A percentile compares a stretch with the other conserved stretches of the same genome.
These are phyloP conservation scores for Pterostichus madidus DNA, from an alignment of 2,888 invertebrate species.

Conservation along the genomic window DNA sequence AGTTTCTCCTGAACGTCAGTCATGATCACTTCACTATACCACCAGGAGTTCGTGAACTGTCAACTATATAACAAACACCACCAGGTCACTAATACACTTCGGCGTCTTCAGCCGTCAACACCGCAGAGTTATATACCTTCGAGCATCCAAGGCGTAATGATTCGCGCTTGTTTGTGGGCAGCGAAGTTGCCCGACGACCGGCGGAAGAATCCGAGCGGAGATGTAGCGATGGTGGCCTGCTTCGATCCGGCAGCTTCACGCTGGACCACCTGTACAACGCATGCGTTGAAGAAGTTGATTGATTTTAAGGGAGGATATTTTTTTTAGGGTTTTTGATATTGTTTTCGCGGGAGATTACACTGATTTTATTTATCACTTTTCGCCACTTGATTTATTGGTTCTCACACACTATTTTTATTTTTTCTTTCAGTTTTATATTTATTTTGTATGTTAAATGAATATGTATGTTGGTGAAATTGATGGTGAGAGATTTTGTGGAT, in stretches of 20 bases:
- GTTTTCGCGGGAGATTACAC: background rate
- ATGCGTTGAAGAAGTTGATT: slow-evolving; percentile 47
- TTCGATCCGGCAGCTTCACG: slow-evolving; percentile 58
- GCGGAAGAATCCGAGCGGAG: slow-evolving; percentile 27
- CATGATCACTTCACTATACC: slow-evolving; percentile 35
- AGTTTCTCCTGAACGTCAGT: slow-evolving; percentile 49
- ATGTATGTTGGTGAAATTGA: too few species aligned
- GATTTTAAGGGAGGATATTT: slow-evolving; percentile 44
- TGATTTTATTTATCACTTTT: too few species aligned
- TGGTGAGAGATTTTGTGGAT: too few species aligned
- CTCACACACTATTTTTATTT: too few species aligned
- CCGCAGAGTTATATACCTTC: slow-evolving; percentile 16
- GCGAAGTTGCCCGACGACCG: slow-evolving; percentile 18
- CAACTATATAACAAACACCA: background rate
- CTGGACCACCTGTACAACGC: slow-evolving; percentile 21
- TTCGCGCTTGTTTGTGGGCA: slow-evolving; percentile 54
- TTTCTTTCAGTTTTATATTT: too few species aligned
- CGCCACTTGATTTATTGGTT: too few species aligned
- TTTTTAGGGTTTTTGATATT: background rate
- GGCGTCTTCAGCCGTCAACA: too few species aligned
- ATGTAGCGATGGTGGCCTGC: slow-evolving; percentile 25
- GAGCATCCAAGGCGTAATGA: slow-evolving; percentile 53
- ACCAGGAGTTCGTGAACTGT: background rate
- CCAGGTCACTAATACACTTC: slow-evolving; percentile 9
- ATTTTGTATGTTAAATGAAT: too few species aligned